Evolutionary conservation across 64 coral and sea anemone species (phyloP), one percentile per base, ranked within the genome.

Genomic region (Pocillopora damicornis): DNA sequence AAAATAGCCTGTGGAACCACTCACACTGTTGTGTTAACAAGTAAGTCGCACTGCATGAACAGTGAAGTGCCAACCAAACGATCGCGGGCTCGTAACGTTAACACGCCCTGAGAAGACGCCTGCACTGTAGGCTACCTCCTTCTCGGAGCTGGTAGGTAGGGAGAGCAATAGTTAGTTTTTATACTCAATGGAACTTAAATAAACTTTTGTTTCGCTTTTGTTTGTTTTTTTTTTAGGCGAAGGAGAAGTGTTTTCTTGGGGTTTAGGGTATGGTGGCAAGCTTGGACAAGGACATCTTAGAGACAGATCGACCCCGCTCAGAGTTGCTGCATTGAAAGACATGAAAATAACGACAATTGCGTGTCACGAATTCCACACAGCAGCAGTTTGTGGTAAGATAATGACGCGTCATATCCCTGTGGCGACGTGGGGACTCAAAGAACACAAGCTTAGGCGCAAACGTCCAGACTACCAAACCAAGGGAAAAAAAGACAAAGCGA

Each of bases 251-350:
- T 94, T 93, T 58, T 99, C 97, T 1, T 99, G 97, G 97, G 97
- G 97, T 20, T 83, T 72, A 81, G 97, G 97, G 34, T 88, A 87
- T 80, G 93, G 91, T 45, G 97, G 97, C 37, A 91, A 91, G 22
- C 93, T 99, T 75, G 97, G 97, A 5, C 97, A 95, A 77, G 97
- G 97, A 61, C 93, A 99, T 77, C 75, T 99, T 2, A 79, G 97
- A 64, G 93, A 99, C 68, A 86, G 93, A 67, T 95, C 95, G 22
- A 95, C 93, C 16, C 93, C 97, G 10, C 78, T 99, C 38, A 88
- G 91, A 88, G 78, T 99, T 13, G 90, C 90, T 76, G 88, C 73
- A 35, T 79, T 99, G 15, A 73, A 93, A 34, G 87, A 88, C 58
- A 87, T 87, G 63, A 86, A 83, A 59, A 84, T 99, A 9, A 79